Evolutionary conservation across 2,113 vertebrate species (phyloP).

Genomic region (Rhinolophus ferrumequinum): DNA sequence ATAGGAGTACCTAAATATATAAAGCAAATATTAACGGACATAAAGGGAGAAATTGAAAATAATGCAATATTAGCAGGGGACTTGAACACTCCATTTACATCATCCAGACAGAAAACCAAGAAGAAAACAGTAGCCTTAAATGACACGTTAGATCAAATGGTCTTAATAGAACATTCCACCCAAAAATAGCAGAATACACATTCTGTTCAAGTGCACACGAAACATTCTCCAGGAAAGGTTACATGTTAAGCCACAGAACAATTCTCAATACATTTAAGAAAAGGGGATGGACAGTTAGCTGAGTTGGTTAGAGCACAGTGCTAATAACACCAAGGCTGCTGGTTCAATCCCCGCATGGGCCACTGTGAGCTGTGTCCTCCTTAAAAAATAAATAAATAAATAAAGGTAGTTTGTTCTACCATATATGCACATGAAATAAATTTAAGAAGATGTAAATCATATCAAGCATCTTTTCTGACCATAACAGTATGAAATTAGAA

Average conservation of each 20-base stretch:
- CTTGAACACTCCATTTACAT: not conserved
- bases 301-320: too few relatives aligned
- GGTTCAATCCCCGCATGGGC: too few relatives aligned
- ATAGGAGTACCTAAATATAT: not conserved
- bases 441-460: not conserved
- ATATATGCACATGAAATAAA: not conserved
- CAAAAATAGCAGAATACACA: not conserved
- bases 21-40: not conserved
- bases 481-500: not conserved
- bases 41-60: not conserved
- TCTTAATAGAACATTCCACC: not conserved
- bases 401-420: too few relatives aligned
- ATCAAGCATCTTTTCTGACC: not conserved
- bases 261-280: not conserved
- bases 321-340: too few relatives aligned
- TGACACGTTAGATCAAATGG: not conserved
- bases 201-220: not conserved
- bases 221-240: not conserved
- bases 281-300: too few relatives aligned
- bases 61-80: not conserved
- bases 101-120: not conserved
- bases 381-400: too few relatives aligned
- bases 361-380: too few relatives aligned
- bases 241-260: not conserved
- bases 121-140: not conserved